Evolutionary conservation across 1,140 invertebrate species (phyloP), one percentile per base, ranked within the genome.

Genomic region (Platyscapa corneri): DNA sequence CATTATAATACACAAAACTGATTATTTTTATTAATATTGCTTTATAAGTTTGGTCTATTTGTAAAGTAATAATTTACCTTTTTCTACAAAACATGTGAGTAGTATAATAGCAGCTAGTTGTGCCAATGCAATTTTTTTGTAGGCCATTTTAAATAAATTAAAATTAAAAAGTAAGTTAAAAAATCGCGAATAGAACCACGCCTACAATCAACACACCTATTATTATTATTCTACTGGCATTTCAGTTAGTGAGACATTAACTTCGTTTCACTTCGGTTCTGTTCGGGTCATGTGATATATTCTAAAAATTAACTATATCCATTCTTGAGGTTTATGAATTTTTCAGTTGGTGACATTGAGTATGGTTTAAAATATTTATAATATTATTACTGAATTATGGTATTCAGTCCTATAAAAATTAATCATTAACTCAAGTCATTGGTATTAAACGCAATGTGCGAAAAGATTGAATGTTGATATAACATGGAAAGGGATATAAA

Each of bases 121-220:
- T 39, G 70, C 14, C 0, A 83, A 60, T 8, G 74, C 72, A 49
- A 56, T 67, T 34, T 70, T 78, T 77, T 72, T 81, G 14, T 27
- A 37, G 53, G 20, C 27, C 87, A 87, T 87, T 67, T 86, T 86
- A 53, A 82, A 80, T 79, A 77, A 80, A 72, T 37, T 23, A 32
- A 86, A 80, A 64, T 64, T 74, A 82, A 79, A 86, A 82, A 83
- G 46, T 32, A 46, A 83, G 39, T 60, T 60, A 3, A 60, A 82
- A 60, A 82, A 60, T n/a, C 65, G 5, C 0, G 10, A 34, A 20
- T 53, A 23, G 32, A 78, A 78, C 76, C 49, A 84, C 83, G 60
- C 49, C 75, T 60, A 82, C 32, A n/a, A 77, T 56, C 72, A 83
- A 82, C 84, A 85, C 83, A 39, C 74, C 64, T 77, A 83, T 75